Base-by-base conservation (phyloP, 1,140 invertebrate species). In the Anagrus nilaparvatae region DNA sequence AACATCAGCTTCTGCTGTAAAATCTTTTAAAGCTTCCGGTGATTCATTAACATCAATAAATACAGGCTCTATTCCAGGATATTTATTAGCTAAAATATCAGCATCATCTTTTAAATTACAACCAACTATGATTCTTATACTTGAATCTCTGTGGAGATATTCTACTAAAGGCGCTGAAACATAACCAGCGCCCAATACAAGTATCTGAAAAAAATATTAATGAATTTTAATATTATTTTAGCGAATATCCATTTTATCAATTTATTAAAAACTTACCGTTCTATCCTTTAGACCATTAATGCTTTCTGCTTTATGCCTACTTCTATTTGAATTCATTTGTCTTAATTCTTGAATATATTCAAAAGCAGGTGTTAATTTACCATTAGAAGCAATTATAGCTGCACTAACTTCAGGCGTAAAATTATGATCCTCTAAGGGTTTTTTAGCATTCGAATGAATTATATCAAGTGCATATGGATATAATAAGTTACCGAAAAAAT, bases 381-480 rank as follows among this genome's bases (percentile, higher is more conserved):
- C 94, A 60, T 98, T 97, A 48, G 89, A 95, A 1, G 93, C 87
- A 49, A 99, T 99, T 40, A 98, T 91, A 7, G 94, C 91, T 53
- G 82, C 82, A 53, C 84, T 72, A 13, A 97, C 87, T 3, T 83
- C 77, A 4, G 81, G 76, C 6, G 65, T 67, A 52, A 91, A 91
- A 6, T 78, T 70, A 49, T 90, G 84, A 17, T 87, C 78, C 19
- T 88, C 81, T 32, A 96, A 69, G 0, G 87, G 77, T 46, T 78
- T 78, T n/a, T 75, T 79, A 0, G 92, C 91, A 58, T 97, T 86
- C 8, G 89, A 96, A 38, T 81, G 78, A 43, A 98, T 77, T 55
- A 99, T 96, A 46, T 97, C 88, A 35, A 79, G 65, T 1, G 90
- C 78, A 54, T 92, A 93, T 0, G 96, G 95, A 48, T 79, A 76